phyloP scores from a whole-genome alignment of 2,113 vertebrate species.

The Laticauda laticaudata region DNA sequence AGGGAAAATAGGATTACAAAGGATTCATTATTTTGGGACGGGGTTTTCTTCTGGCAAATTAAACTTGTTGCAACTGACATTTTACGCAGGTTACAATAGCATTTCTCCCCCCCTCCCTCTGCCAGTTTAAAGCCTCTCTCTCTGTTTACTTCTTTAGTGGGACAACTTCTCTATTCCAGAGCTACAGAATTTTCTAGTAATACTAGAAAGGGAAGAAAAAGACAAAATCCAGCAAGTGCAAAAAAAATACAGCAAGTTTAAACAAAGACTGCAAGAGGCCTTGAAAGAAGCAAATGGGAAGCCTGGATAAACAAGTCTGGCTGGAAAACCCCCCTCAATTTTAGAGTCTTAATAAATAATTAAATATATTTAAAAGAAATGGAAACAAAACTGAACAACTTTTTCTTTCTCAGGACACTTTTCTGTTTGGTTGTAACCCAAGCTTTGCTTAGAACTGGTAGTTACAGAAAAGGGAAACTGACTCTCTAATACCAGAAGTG shows the following conservation, averaged over 20 bases:
- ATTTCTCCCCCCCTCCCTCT: not conserved
- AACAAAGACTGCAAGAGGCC: slow-evolving; percentile 81
- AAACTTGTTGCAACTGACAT: not conserved
- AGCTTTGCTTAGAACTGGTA: slow-evolving; percentile 30
- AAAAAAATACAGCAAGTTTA: slow-evolving; percentile 81
- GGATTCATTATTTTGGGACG: not conserved
- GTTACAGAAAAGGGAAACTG: not conserved
- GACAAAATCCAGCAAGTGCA: slow-evolving; percentile 87
- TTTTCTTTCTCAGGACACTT: slow-evolving; percentile 67
- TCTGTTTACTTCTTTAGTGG: slow-evolving; percentile 76
- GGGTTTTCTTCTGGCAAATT: not conserved
- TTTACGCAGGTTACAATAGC: not conserved
- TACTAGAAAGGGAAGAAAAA: slow-evolving; percentile 88
- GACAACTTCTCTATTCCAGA: slow-evolving; percentile 95
- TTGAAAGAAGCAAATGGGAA: slow-evolving; percentile 74
- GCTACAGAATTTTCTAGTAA: slow-evolving; percentile 94
- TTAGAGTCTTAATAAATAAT: slow-evolving; percentile 19
- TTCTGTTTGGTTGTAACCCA: slow-evolving; percentile 27
- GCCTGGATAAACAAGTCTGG: slow-evolving; percentile 70
- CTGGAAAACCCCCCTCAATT: slow-evolving; percentile 41
- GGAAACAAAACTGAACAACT: slow-evolving; percentile 54
- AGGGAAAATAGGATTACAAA: not conserved
- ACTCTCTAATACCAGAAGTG: slow-evolving; percentile 18
- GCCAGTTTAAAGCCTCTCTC: slow-evolving; percentile 7
- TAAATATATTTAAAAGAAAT: slow-evolving; percentile 55